Percentiles rank a stretch among this genome's conserved stretches.
Conservation (phyloP, 2,113 vertebrate species). For the Crotalus helleri region DNA sequence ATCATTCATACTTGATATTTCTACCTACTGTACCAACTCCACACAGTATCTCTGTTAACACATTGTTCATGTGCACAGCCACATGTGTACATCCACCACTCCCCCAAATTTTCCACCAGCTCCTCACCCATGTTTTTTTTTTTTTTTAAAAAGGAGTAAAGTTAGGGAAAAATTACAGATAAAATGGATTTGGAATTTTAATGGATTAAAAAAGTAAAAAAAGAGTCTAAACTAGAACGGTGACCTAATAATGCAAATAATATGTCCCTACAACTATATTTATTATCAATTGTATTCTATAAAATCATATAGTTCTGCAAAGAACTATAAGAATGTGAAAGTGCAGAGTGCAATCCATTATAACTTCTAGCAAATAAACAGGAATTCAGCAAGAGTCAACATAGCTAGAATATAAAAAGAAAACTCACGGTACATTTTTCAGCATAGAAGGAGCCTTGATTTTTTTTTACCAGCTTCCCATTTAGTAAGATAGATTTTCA, state of each 20-base stretch:
- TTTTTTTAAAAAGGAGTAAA: background rate
- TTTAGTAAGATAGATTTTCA: background rate
- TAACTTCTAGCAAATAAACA: background rate
- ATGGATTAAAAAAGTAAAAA: background rate
- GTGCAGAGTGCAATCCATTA: background rate
- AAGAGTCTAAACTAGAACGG: background rate
- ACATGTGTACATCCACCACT: background rate
- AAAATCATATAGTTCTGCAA: background rate
- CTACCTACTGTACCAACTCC: background rate
- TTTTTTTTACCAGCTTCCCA: background rate
- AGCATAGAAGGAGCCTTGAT: background rate
- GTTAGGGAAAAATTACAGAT: background rate
- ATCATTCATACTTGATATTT: background rate
- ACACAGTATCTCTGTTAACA: background rate
- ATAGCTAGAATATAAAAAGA: background rate
- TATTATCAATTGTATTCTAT: background rate
- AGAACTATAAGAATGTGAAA: background rate
- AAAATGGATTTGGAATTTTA: background rate
- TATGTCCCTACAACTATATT: background rate
- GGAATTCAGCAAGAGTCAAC: background rate
- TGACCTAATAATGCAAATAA: background rate
- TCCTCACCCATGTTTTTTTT: background rate
- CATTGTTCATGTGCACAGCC: background rate
- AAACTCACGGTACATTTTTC: background rate
- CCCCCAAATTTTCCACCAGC: background rate